These are phyloP conservation scores for Spongia lamella DNA, from an alignment of 37 sponge, comb jelly and placozoan genomes.

Conservation along the genomic window DNA sequence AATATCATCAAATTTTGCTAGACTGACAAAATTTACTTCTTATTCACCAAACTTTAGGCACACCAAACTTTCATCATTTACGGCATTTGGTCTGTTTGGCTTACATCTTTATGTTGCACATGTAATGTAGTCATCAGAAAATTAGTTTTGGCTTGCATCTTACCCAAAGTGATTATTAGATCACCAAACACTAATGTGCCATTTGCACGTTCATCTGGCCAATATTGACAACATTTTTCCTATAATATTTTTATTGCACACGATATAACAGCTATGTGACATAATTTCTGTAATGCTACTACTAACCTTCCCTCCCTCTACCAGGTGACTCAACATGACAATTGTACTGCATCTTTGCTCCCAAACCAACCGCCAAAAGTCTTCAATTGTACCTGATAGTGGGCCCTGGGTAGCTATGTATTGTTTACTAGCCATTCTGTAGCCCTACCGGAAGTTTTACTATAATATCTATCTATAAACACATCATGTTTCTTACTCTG, in stretches of 20 bases:
- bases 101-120: conserved; percentile 56
- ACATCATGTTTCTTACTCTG: conserved; percentile 37
- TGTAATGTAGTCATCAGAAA: conserved; percentile 53
- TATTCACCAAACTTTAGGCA: too few relatives aligned
- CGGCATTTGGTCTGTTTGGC: conserved; percentile 26
- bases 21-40: too few relatives aligned
- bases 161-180: conserved; percentile 50
- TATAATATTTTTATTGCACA: conserved; percentile 6
- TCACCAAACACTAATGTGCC: conserved; percentile 52
- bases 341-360: conserved; percentile 64
- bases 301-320: conserved; percentile 60
- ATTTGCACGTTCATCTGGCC: conserved; percentile 71
- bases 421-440: conserved; percentile 24
- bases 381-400: conserved; percentile 58
- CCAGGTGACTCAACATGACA: conserved; percentile 73
- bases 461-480: not conserved
- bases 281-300: not conserved
- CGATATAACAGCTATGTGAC: too few relatives aligned
- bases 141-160: conserved; percentile 13
- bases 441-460: conserved; percentile 42
- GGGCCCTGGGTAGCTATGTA: conserved; percentile 90
- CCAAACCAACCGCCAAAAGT: conserved; percentile 95
- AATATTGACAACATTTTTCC: conserved; percentile 82
- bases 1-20: too few relatives aligned
- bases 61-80: too few relatives aligned